These are phyloP conservation scores for Colletes gigas DNA, from an alignment of 1,140 invertebrate species.

Conservation along the genomic window DNA sequence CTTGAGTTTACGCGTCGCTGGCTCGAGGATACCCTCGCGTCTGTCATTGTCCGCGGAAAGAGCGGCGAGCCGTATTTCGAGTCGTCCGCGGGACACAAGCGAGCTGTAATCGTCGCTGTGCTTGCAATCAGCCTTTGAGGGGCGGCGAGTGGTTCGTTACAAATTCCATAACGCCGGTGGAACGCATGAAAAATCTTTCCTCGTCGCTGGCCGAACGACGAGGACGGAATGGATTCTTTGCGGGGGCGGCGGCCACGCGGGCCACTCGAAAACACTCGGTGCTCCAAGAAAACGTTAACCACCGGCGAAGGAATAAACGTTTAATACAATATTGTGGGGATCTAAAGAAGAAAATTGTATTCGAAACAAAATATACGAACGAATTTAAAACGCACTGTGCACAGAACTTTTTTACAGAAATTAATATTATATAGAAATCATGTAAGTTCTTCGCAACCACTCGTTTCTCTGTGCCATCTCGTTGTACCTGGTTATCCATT, in stretches of 20 bases:
- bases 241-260: background rate
- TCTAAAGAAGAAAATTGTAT: too few species aligned
- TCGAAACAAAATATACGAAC: too few species aligned
- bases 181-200: slow-evolving; percentile 22
- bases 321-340: too few species aligned
- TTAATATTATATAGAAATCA: too few species aligned
- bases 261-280: too few species aligned
- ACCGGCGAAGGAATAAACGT: too few species aligned
- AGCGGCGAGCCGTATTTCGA: background rate
- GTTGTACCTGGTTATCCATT: too few species aligned
- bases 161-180: slow-evolving; percentile 7
- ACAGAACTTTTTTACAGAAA: too few species aligned
- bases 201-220: background rate
- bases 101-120: slow-evolving; percentile 26
- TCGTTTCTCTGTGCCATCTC: too few species aligned
- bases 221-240: background rate
- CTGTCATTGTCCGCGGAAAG: background rate
- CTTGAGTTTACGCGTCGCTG: slow-evolving; percentile 28
- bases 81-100: background rate
- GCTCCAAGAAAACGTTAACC: too few species aligned
- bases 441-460: too few species aligned
- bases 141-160: slow-evolving; percentile 39
- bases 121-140: slow-evolving; percentile 37
- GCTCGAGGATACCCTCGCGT: slow-evolving; percentile 24
- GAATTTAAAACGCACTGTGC: too few species aligned